phyloP scores from a whole-genome alignment of 2,888 invertebrate genomes.

The Heteromyza rotundicornis region DNA sequence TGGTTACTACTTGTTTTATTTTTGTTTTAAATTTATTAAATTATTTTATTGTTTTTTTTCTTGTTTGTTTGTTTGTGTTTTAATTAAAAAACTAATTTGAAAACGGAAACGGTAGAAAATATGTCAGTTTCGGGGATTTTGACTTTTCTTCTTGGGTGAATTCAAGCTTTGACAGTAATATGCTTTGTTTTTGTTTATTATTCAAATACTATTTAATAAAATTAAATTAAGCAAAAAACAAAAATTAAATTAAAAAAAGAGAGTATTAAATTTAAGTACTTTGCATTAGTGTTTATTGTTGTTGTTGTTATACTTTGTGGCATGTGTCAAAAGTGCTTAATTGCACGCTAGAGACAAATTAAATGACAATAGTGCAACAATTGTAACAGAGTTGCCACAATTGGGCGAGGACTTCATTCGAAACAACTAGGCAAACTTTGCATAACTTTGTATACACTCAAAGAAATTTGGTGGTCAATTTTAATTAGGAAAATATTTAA shows the following conservation, averaged over 20 bases:
- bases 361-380: too few relatives aligned
- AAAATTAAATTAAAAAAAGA: background rate
- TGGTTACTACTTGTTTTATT: slow-evolving; percentile 13
- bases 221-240: background rate
- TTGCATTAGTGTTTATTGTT: slow-evolving; percentile 1
- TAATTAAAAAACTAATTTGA: slow-evolving; percentile 13
- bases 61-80: slow-evolving; percentile 16
- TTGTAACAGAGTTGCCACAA: too few relatives aligned
- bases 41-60: too few relatives aligned
- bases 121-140: slow-evolving; percentile 41
- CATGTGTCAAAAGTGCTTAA: background rate
- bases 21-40: slow-evolving; percentile 13
- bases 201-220: background rate
- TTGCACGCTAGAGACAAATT: background rate
- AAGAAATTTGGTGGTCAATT: too few relatives aligned
- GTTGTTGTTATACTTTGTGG: slow-evolving; percentile 4
- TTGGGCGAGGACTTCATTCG: too few relatives aligned
- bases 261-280: too few relatives aligned
- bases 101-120: slow-evolving; percentile 49
- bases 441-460: too few relatives aligned
- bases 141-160: background rate
- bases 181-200: background rate
- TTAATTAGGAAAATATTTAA: too few relatives aligned
- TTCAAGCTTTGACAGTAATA: too few relatives aligned
- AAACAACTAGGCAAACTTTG: too few relatives aligned